These are phyloP conservation scores for Antrozous pallidus DNA, from an alignment of 2,797 vertebrate species.

Conservation along the genomic window DNA sequence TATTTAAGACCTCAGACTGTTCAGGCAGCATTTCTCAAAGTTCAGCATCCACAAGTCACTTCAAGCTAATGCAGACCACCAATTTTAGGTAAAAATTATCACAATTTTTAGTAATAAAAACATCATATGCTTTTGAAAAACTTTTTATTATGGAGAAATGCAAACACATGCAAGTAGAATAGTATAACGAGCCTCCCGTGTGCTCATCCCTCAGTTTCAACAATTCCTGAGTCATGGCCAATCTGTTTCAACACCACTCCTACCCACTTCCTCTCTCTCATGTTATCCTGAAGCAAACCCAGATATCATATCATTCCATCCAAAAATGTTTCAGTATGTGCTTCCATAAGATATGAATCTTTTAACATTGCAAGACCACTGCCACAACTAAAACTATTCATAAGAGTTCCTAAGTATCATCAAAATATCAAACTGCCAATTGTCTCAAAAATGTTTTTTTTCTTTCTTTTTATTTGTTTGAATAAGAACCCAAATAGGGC, in stretches of 20 bases:
- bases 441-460: background rate
- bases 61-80: background rate
- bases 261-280: slow-evolving; percentile 39
- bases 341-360: slow-evolving; percentile 40
- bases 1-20: background rate
- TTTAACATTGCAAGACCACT: slow-evolving; percentile 29
- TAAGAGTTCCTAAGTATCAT: background rate
- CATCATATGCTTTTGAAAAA: background rate
- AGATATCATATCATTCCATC: background rate
- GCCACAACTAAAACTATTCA: background rate
- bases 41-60: background rate
- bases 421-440: slow-evolving; percentile 27
- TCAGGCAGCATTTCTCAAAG: background rate
- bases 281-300: slow-evolving; percentile 7
- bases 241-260: background rate
- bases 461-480: background rate
- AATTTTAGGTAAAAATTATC: background rate
- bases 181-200: background rate
- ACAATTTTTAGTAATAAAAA: slow-evolving; percentile 17
- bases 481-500: slow-evolving; percentile 23
- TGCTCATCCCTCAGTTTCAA: background rate
- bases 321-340: slow-evolving; percentile 42
- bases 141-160: slow-evolving; percentile 24
- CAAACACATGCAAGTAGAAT: background rate
- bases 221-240: background rate